Percentiles rank a stretch among this genome's conserved stretches.
These are phyloP conservation scores for Toxotes jaculatrix DNA, from an alignment of 2,113 vertebrate species.

Conservation along the genomic window DNA sequence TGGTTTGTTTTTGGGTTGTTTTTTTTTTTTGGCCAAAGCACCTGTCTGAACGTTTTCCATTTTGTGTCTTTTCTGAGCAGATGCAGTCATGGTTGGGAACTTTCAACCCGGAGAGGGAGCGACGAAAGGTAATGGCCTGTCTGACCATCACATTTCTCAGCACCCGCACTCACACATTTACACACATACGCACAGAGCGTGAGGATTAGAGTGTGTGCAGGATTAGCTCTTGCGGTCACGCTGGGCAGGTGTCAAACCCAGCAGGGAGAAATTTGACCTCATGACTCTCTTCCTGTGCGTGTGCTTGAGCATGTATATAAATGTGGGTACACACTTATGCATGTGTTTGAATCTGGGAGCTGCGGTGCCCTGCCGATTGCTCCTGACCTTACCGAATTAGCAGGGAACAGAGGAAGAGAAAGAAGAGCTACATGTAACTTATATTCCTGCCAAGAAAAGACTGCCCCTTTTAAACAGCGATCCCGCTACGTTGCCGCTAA, in stretches of 20 bases:
- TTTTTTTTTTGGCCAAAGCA: not conserved
- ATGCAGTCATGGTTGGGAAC: constrained; percentile 85
- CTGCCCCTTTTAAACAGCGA: not conserved
- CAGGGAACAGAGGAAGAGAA: not conserved
- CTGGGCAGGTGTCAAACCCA: constrained; percentile 68
- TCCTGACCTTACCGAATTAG: constrained; percentile 32
- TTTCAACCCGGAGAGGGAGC: constrained; percentile 85
- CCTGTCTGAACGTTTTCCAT: constrained; percentile 33
- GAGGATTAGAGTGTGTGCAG: constrained; percentile 69
- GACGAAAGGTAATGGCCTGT: constrained; percentile 77
- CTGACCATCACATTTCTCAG: constrained; percentile 46
- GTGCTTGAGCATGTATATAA: constrained; percentile 25
- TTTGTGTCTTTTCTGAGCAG: constrained; percentile 67
- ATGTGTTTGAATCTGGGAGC: constrained; percentile 21
- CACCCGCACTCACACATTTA: constrained; percentile 8
- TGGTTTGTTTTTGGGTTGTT: not conserved
- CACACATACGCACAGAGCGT: constrained; percentile 19
- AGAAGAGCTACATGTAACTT: constrained; percentile 2
- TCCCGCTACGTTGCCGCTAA: not conserved
- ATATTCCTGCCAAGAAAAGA: not conserved
- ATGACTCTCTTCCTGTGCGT: constrained; percentile 32
- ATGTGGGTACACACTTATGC: constrained; percentile 6
- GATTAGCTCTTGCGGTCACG: constrained; percentile 70
- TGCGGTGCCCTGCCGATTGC: not conserved
- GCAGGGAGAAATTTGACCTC: constrained; percentile 73